These are phyloP conservation scores for Phalacrocorax brasilianus DNA, from an alignment of 2,113 vertebrate genomes.

Conservation along the genomic window DNA sequence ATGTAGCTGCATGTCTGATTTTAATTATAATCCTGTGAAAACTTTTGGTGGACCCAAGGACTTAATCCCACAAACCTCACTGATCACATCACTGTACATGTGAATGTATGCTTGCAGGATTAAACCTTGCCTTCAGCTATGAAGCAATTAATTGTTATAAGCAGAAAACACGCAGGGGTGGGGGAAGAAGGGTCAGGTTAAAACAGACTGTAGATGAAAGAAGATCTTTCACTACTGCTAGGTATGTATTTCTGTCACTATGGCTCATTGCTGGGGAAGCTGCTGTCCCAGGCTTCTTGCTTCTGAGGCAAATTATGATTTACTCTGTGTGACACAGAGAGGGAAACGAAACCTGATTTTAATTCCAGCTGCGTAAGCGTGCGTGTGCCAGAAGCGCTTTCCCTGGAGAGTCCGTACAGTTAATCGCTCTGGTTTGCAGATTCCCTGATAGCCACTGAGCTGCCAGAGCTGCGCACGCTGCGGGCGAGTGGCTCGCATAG, in stretches of 20 bases:
- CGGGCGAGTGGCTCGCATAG: rapidly evolving
- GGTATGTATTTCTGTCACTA: background rate
- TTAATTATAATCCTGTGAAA: background rate
- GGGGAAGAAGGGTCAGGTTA: background rate
- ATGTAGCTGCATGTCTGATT: constrained; percentile 4
- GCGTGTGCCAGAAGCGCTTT: background rate
- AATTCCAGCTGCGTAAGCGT: rapidly evolving
- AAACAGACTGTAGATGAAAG: background rate
- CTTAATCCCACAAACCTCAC: background rate
- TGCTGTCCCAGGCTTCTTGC: background rate
- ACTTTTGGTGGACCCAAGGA: constrained; percentile 11
- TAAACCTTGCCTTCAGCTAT: background rate
- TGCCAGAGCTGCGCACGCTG: rapidly evolving
- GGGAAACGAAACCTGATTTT: background rate
- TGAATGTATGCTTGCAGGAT: constrained; percentile 1
- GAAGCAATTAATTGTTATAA: constrained; percentile 12
- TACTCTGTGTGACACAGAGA: background rate
- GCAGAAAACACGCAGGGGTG: background rate
- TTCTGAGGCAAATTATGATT: background rate
- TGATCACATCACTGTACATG: background rate
- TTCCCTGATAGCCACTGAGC: background rate
- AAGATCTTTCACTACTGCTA: background rate
- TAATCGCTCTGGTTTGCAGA: background rate
- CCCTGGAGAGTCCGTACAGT: background rate
- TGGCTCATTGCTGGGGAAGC: background rate